Base-by-base conservation (phyloP, 2,797 vertebrate genomes). In the Valencia hispanica region DNA sequence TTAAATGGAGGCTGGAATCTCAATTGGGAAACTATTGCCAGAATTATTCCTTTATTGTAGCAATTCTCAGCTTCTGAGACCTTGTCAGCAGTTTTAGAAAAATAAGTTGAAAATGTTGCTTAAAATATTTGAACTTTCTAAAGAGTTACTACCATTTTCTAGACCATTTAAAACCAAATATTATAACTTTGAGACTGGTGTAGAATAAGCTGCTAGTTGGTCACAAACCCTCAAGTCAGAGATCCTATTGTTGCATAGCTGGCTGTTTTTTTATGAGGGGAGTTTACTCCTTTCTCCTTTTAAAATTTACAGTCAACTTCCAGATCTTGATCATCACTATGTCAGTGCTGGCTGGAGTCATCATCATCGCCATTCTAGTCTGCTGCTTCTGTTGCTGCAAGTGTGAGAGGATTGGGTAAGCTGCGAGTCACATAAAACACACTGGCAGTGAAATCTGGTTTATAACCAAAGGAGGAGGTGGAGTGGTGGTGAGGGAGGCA, bases 241-340 rank as follows among this genome's bases (percentile, higher is more conserved):
- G 22, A 41, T 66, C 25, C n/a, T 11, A 27, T 68, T 39, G 4
- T n/a, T 68, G 25, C 65, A 43, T 6, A 39, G 36, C 63, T 66
- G 22, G 5, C 39, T 41, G 34, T 39, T 68, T 14, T 39, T 68
- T 43, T 7, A n/a, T n/a, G 22, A 15, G 4, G 12, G 36, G 25
- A 43, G 20, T 39, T 65, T 41, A n/a, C 39, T 51, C 68, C 30
- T 73, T 43, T 74, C 36, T 68, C 32, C 72, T 22, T 79, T 25
- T 70, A 3, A 43, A 65, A 55, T 48, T 71, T 70, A 10, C 80
- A 98, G 98, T 99, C 77, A 97, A 99, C 93, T 98, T 99, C 53
- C 96, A 98, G 95, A 93, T 96, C 25, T 45, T 99, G 91, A 98
- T 98, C 87, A 97, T 99, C 72, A 81, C 96, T 0, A 92, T 97